Conservation (phyloP, 2,113 vertebrate genomes). For the Peromyscus leucopus region DNA sequence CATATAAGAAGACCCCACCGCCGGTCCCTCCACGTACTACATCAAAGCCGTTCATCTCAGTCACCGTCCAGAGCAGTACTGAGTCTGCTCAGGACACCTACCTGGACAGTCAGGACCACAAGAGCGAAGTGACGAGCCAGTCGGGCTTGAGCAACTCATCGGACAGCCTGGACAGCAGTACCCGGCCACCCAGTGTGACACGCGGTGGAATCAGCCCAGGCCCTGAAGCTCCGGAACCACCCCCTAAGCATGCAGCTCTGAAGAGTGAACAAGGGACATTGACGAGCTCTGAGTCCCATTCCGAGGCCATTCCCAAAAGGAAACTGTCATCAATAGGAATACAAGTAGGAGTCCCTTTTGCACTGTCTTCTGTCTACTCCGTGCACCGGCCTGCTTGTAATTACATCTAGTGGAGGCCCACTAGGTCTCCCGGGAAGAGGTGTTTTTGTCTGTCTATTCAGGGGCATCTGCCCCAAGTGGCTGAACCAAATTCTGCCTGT, state of each 20-base stretch:
- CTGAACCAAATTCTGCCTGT: slow-evolving; percentile 51
- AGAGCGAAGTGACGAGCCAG: slow-evolving; percentile 97
- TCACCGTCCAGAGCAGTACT: slow-evolving; percentile 99
- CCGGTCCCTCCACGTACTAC: slow-evolving; percentile 98
- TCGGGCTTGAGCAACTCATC: slow-evolving; percentile 98
- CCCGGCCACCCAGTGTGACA: slow-evolving; percentile 94
- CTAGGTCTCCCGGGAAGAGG: slow-evolving; percentile 65
- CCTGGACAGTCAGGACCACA: slow-evolving; percentile 96
- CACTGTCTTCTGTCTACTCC: slow-evolving; percentile 71
- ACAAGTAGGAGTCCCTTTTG: slow-evolving; percentile 91
- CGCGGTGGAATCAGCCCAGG: slow-evolving; percentile 88
- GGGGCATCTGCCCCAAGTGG: slow-evolving; percentile 41
- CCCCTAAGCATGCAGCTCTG: slow-evolving; percentile 89
- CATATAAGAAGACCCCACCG: slow-evolving; percentile 98
- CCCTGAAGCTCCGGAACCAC: slow-evolving; percentile 91
- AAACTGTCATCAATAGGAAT: slow-evolving; percentile 99
- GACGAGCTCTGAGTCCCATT: slow-evolving; percentile 90
- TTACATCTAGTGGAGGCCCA: slow-evolving; percentile 75
- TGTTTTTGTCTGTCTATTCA: slow-evolving; percentile 45
- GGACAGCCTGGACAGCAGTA: slow-evolving; percentile 96
- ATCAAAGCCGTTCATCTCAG: slow-evolving; percentile 99
- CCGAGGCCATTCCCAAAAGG: slow-evolving; percentile 92
- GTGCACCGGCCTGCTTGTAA: slow-evolving; percentile 83
- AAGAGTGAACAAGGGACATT: slow-evolving; percentile 92
- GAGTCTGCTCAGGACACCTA: slow-evolving; percentile 99